Evolutionary conservation across 2,113 vertebrate genomes (phyloP).

Genomic region (Hemibagrus wyckioides): DNA sequence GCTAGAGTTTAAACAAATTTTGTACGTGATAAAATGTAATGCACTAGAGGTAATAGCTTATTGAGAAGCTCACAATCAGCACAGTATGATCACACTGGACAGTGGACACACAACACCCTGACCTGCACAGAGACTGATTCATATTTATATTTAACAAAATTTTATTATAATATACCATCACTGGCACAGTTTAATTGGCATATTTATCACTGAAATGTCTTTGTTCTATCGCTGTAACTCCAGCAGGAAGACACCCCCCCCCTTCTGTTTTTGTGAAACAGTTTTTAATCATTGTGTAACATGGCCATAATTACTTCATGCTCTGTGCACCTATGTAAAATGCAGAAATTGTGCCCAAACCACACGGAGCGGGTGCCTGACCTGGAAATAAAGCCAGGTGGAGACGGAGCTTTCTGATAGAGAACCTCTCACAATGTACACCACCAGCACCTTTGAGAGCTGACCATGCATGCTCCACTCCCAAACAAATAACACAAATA

Average conservation of each 20-base stretch:
- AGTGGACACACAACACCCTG: conserved; percentile 67
- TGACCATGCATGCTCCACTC: no score
- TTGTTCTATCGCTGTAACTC: not conserved
- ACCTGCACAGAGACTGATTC: conserved; percentile 71
- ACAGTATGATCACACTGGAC: conserved; percentile 61
- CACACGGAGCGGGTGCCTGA: no score
- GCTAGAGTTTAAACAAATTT: not conserved
- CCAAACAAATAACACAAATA: no score
- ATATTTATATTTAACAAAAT: not conserved
- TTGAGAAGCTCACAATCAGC: conserved; percentile 52
- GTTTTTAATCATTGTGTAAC: not conserved
- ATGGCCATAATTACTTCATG: not conserved
- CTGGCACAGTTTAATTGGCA: not conserved
- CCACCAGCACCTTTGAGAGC: no score
- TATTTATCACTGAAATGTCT: not conserved
- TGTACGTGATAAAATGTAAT: not conserved
- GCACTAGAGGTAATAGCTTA: not conserved
- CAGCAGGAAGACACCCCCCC: not conserved
- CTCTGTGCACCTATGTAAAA: not conserved
- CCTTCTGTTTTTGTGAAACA: conserved; percentile 19
- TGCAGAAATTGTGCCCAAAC: not conserved
- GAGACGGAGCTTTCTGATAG: no score
- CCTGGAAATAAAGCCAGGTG: no score
- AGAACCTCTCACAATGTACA: no score
- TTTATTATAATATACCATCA: not conserved